Base-by-base conservation (phyloP, 1,140 invertebrate genomes). In the Aricia agestis region DNA sequence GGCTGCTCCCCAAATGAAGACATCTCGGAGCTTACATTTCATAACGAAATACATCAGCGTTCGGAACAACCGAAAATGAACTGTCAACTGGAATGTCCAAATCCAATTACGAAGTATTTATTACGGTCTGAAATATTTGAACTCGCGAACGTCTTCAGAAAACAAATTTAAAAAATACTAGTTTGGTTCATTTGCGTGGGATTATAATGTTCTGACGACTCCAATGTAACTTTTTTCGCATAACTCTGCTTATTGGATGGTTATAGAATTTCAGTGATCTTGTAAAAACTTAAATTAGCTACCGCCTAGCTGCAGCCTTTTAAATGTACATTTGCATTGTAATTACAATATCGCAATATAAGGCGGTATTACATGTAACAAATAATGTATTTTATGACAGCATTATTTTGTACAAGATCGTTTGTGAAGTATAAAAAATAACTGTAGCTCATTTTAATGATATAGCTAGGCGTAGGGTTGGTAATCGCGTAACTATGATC, bases 41-140 rank as follows among this genome's bases (percentile, higher is more conserved):
- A 89, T 85, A 83, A 85, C 78, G 79, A 82, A 78, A 82, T 82
- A 83, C 78, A 80, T 87, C 81, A 78, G 74, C 79, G 79, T 79
- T 68, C 57, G 81, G 78, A 81, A 82, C 81, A 84, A 80, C 82
- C 77, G 83, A 88, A 87, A 86, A 80, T 52, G 45, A 87, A 86
- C 86, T 87, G 87, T 88, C 87, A 88, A 85, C 83, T 74, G 78
- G 78, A 81, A 86, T 79, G 82, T 80, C 81, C 84, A 84, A 86
- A 88, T 87, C 83, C 84, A 90, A 90, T 90, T 88, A 87, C 82
- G 79, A 75, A 78, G 78, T 72, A 52, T 13, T 42, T 45, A 59
- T 42, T 45, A 59, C 67, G 71, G 74, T 69, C 41, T 59, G 58
- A 31, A 67, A 52, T 68, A 69, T 32, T 69, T 63, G 58, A 59